Percentiles rank a stretch among this genome's conserved stretches.
phyloP scores from a whole-genome alignment of 2,888 invertebrate genomes.

The Meiosimyza decipiens region DNA sequence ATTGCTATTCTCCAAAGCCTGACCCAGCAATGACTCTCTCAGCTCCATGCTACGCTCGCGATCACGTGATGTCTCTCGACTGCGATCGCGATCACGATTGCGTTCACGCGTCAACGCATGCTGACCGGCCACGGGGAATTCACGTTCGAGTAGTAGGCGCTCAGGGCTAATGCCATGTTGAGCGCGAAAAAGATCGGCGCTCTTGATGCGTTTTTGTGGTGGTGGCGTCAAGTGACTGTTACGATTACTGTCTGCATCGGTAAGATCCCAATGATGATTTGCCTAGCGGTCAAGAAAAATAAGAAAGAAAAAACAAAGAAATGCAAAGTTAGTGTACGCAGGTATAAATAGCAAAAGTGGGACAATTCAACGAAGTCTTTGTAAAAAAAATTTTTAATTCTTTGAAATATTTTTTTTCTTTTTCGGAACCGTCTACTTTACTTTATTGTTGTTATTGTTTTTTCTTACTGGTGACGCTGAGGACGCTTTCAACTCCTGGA shows the following conservation, averaged over 20 bases:
- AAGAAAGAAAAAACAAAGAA: slow-evolving; percentile 19
- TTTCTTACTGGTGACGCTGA: slow-evolving; percentile 67
- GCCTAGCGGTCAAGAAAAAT: slow-evolving; percentile 46
- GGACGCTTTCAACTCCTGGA: slow-evolving; percentile 66
- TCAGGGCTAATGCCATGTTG: slow-evolving; percentile 70
- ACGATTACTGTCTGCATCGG: slow-evolving; percentile 67
- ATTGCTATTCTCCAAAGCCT: slow-evolving; percentile 78
- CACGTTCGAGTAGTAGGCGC: slow-evolving; percentile 64
- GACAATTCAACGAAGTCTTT: not conserved
- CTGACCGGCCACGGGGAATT: slow-evolving; percentile 63
- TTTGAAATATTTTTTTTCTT: slow-evolving; percentile 40
- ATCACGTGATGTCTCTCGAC: slow-evolving; percentile 68
- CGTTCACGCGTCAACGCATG: slow-evolving; percentile 64
- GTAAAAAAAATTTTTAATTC: not conserved
- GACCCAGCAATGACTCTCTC: slow-evolving; percentile 79
- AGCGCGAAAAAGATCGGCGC: slow-evolving; percentile 76
- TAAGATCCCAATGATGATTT: slow-evolving; percentile 72
- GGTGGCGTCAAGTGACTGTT: slow-evolving; percentile 70
- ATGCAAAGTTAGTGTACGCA: not conserved
- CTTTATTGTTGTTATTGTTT: slow-evolving; percentile 58
- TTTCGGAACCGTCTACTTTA: slow-evolving; percentile 59
- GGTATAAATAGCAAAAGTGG: not conserved
- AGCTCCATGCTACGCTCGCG: slow-evolving; percentile 73
- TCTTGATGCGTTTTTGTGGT: slow-evolving; percentile 78
- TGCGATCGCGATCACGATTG: slow-evolving; percentile 57